Evolutionary conservation across 2,888 invertebrate species (phyloP).

Genomic region (Pachliopta kotzebuea): DNA sequence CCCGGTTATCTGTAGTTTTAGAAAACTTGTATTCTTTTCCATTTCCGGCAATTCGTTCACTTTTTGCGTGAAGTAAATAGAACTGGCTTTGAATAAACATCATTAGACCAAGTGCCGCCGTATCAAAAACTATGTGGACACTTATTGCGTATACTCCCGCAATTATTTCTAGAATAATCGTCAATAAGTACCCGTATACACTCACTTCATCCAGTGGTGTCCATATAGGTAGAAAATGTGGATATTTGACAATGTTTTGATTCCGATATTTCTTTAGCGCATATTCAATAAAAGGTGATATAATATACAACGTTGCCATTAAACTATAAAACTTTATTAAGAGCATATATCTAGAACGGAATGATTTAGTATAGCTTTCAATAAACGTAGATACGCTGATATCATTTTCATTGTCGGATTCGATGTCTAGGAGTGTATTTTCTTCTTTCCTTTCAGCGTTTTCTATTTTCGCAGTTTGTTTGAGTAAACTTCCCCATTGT

Average conservation of each 20-base stretch:
- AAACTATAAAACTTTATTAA: slow-evolving; percentile 49
- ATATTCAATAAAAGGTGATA: slow-evolving; percentile 58
- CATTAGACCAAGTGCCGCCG: slow-evolving; percentile 55
- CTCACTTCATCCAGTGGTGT: slow-evolving; percentile 44
- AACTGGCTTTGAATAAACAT: slow-evolving; percentile 63
- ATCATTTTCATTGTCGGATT: slow-evolving; percentile 40
- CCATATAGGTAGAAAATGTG: slow-evolving; percentile 62
- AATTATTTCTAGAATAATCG: slow-evolving; percentile 46
- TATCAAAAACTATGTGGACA: slow-evolving; percentile 57
- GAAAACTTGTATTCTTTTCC: slow-evolving; percentile 40
- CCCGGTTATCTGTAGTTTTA: slow-evolving; percentile 47
- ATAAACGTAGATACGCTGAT: slow-evolving; percentile 36
- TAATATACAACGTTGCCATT: slow-evolving; percentile 48
- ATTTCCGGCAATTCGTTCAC: slow-evolving; percentile 51
- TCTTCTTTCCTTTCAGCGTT: background rate
- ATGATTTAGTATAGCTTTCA: slow-evolving; percentile 45
- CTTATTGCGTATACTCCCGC: slow-evolving; percentile 52
- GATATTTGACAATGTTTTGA: slow-evolving; percentile 36
- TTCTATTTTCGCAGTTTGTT: background rate
- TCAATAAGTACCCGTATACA: slow-evolving; percentile 44
- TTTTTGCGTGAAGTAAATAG: slow-evolving; percentile 45
- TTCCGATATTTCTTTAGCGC: slow-evolving; percentile 37
- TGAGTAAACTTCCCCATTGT: background rate
- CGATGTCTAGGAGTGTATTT: slow-evolving; percentile 36
- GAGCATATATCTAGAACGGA: slow-evolving; percentile 40